Conservation (phyloP, 2,797 vertebrate species). For the Microhierax caerulescens region DNA sequence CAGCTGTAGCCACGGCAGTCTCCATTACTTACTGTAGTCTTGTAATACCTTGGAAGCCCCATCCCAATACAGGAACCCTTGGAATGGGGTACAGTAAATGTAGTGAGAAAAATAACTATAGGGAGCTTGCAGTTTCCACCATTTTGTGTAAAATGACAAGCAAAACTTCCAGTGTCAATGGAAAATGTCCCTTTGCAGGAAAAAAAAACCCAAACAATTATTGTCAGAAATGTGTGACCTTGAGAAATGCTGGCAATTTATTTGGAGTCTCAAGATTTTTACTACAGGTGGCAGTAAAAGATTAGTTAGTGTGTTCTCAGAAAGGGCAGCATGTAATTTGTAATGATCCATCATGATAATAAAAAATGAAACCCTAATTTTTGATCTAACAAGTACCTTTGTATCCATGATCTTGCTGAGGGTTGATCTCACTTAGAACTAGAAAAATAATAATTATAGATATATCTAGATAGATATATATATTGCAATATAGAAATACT, state of each 20-base stretch:
- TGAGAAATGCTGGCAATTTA: neutral
- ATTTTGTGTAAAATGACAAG: neutral
- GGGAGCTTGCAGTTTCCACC: neutral
- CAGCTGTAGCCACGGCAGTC: neutral
- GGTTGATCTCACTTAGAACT: neutral
- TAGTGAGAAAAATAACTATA: neutral
- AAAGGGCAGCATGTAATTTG: neutral
- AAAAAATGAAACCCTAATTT: neutral
- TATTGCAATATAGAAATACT: neutral
- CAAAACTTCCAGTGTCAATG: neutral
- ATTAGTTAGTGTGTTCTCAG: neutral
- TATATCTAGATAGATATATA: too few relatives aligned
- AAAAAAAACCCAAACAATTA: neutral
- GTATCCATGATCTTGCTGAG: neutral
- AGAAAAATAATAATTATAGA: too few relatives aligned
- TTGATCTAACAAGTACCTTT: neutral
- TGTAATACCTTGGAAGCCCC: neutral
- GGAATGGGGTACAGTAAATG: neutral
- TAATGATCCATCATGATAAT: neutral
- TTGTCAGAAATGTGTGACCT: neutral
- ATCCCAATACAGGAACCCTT: neutral
- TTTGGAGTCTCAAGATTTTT: neutral
- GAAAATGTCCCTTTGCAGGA: neutral
- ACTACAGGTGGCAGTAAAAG: neutral
- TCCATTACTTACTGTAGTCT: neutral